These are phyloP conservation scores for Setophaga coronata DNA, from an alignment of 2,113 vertebrate genomes.

Conservation along the genomic window DNA sequence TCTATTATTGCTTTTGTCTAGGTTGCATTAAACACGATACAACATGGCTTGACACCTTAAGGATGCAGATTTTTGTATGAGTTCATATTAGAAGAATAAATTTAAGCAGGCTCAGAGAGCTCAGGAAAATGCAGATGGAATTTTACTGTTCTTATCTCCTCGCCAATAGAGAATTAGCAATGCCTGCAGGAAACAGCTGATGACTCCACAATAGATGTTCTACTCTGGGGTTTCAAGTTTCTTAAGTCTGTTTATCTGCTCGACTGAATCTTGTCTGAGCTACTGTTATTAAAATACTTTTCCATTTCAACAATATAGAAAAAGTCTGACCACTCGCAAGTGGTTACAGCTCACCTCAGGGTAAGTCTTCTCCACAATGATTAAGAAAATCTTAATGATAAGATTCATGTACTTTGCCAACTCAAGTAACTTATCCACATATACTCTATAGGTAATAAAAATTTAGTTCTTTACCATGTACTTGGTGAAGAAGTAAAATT, in stretches of 20 bases:
- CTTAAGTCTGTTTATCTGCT: background rate
- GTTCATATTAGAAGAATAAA: background rate
- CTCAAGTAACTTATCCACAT: background rate
- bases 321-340: background rate
- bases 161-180: background rate
- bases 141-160: background rate
- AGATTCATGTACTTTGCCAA: background rate
- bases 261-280: accelerated
- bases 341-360: background rate
- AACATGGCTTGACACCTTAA: background rate
- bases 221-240: background rate
- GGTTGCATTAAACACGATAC: background rate
- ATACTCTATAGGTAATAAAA: background rate
- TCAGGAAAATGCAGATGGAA: background rate
- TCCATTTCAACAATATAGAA: background rate
- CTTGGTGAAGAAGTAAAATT: background rate
- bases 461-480: background rate
- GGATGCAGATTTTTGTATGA: background rate
- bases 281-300: background rate
- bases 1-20: background rate
- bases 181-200: background rate
- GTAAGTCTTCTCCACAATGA: background rate
- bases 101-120: background rate
- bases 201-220: background rate
- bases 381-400: background rate